Base-by-base conservation (phyloP, 1,140 invertebrate species). In the Pinna nobilis region DNA sequence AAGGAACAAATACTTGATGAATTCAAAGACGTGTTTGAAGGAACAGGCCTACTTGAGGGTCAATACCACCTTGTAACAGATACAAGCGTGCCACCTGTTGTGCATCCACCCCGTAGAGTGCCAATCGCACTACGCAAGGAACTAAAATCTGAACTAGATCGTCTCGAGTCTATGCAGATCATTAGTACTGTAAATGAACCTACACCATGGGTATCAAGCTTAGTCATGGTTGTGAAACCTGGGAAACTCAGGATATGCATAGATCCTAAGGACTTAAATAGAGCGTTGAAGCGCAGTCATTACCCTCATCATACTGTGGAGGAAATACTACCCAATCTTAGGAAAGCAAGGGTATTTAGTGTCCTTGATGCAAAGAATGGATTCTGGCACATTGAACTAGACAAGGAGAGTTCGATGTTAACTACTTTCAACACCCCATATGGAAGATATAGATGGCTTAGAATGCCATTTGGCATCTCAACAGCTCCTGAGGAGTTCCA, bases 161-260 rank as follows among this genome's bases (percentile, higher is more conserved):
- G 49, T 7, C 20, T 51, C 20, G 49, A 51, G n/a, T 2, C 9
- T 25, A 7, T 25, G 13, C 20, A 51, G 28, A 51, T 51, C 20
- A 51, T 51, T 18, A 1, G n/a, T n/a, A n/a, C n/a, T n/a, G n/a
- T n/a, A n/a, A n/a, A n/a, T 20, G 59, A 68, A 37, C 83, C 88
- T 5, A 88, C 90, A 4, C 88, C 90, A 47, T 91, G 90, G 89
- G 87, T 91, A 1, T 88, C 86, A 74, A 78, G 83, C 32, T 74
- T 90, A 39, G 88, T 90, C 0, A 78, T 90, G n/a, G 88, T 90
- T 18, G 78, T 82, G 55, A 91, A 91, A 81, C 71, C 76, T 30
- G 83, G 82, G 4, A 67, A 67, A 20, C 33, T 69, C 2, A 28
- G 66, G 1, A 60, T 59, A 20, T 59, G 66, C 32, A 69, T 69